These are phyloP conservation scores for Drosophila saltans DNA, from an alignment of 1,140 invertebrate species.

Conservation along the genomic window DNA sequence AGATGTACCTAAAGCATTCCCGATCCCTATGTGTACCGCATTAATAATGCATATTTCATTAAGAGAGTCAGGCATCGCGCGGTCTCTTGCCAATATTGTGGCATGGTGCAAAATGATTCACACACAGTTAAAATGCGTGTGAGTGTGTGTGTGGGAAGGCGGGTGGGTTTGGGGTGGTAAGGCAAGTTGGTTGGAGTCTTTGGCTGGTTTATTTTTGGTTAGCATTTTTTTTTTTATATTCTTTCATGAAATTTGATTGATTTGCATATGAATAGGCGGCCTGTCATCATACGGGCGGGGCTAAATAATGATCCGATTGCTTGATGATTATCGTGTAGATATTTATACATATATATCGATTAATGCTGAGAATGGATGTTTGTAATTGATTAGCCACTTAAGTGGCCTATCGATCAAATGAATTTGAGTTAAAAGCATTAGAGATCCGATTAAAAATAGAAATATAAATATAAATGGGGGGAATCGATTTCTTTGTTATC, in stretches of 20 bases:
- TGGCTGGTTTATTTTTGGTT: constrained; percentile 45
- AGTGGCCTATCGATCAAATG: constrained; percentile 5
- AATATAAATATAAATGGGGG: no score
- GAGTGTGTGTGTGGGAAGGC: constrained; percentile 2
- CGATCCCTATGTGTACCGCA: constrained; percentile 40
- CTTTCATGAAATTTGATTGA: constrained; percentile 75
- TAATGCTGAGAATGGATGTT: neutral
- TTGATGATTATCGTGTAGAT: constrained; percentile 11
- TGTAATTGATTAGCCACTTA: neutral
- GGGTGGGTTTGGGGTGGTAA: neutral
- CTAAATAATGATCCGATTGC: constrained; percentile 54
- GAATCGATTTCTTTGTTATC: no score
- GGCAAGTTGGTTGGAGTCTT: neutral
- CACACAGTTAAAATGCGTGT: no score
- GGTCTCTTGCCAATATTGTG: constrained; percentile 4
- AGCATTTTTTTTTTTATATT: constrained; percentile 53
- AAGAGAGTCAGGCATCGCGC: constrained; percentile 39
- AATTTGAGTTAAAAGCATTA: neutral
- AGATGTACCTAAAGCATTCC: neutral
- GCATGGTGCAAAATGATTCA: neutral
- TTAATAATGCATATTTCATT: constrained; percentile 72
- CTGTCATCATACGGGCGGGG: constrained; percentile 42
- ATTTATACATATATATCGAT: constrained; percentile 5
- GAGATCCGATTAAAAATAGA: neutral
- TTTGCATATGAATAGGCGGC: constrained; percentile 60